Evolutionary conservation across 2,888 invertebrate genomes (phyloP), one percentile per base, ranked within the genome.

Genomic region (Lasioglossum figueresi): DNA sequence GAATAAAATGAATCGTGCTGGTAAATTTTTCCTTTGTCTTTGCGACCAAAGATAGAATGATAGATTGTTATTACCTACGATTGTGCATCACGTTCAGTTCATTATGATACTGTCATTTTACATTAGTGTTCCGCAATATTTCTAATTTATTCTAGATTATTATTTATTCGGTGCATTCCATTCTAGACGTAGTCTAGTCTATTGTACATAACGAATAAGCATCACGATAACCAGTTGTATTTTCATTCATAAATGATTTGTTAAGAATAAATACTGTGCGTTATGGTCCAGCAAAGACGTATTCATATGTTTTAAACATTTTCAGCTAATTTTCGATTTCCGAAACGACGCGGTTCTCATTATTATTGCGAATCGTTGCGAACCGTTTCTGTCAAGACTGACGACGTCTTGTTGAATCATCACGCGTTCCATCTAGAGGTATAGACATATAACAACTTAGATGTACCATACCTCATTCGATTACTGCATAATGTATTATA

Each of bases 401-500:
- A 79, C 68, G 37, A 83, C 27, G 43, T 79, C 80, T 79, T 40
- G 80, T 85, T 87, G 72, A 80, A 84, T 86, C 83, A 85, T 86
- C 40, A 70, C 66, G 56, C 48, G 63, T 78, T 14, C 37, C 77
- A 63, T 52, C 34, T 86, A 88, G 79, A 34, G 66, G 71, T 75
- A 43, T 12, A 43, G 56, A 75, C 48, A n/a, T 12, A 56, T 72
- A 59, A 74, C 59, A 72, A 81, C 71, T 66, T 76, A 82, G 66
- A 70, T 87, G 73, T 91, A 90, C 84, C 79, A 85, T 91, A 86
- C 82, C 84, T 87, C 87, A 82, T 91, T 88, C 83, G 82, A 85
- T 85, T 78, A 82, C 77, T 79, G 72, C 48, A 82, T 83, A 83
- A 85, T 86, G 72, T 83, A 86, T 81, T 75, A 83, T 73, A 77